Percentiles rank a stretch among this genome's conserved stretches.
phyloP scores from a whole-genome alignment of 2,797 vertebrate genomes.

The Falco rusticolus region DNA sequence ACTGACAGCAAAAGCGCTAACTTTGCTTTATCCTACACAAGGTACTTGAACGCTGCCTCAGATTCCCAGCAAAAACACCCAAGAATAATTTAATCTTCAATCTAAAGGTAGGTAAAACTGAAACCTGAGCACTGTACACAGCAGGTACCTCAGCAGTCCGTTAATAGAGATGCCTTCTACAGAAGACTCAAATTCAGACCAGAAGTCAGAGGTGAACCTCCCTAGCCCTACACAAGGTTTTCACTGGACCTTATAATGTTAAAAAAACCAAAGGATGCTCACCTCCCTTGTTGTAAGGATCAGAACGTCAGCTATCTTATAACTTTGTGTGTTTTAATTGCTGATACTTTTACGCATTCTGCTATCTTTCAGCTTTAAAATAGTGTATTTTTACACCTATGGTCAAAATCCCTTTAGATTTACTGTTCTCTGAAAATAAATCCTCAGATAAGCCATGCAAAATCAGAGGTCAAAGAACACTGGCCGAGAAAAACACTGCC shows the following conservation, averaged over 20 bases:
- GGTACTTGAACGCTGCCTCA: not conserved
- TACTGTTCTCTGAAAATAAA: conserved; percentile 10
- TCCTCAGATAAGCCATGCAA: not conserved
- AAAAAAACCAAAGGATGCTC: not conserved
- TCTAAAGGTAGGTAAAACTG: not conserved
- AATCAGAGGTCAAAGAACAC: conserved; percentile 8
- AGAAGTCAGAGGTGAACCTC: not conserved
- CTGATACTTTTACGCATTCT: not conserved
- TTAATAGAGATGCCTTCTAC: not conserved
- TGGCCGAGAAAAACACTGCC: not conserved
- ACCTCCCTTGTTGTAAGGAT: not conserved
- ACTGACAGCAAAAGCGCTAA: not conserved
- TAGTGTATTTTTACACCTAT: not conserved
- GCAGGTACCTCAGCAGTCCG: not conserved
- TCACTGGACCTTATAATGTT: not conserved
- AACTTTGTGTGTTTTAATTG: not conserved
- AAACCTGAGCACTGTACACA: not conserved
- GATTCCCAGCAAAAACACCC: not conserved
- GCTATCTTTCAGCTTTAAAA: not conserved
- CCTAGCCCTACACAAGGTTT: not conserved
- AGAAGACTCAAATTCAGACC: not conserved
- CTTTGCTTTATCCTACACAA: not conserved
- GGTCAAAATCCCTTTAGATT: conserved; percentile 6
- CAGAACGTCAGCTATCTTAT: not conserved
- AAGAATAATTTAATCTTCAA: not conserved